These are phyloP conservation scores for Sycobia sp. DNA, from an alignment of 1,140 invertebrate species.

Conservation along the genomic window DNA sequence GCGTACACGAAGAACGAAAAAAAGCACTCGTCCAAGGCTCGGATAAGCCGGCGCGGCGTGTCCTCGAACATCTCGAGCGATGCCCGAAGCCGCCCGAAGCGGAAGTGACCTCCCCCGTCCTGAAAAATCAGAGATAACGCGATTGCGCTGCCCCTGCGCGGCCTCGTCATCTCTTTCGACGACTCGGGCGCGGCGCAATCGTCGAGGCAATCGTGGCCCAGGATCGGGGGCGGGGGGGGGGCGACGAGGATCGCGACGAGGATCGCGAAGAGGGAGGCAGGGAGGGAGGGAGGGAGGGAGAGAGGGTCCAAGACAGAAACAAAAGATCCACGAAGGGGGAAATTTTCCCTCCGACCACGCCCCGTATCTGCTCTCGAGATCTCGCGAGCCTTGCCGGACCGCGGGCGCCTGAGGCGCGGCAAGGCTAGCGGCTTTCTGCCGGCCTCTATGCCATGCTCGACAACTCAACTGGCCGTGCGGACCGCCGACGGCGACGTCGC, in stretches of 20 bases:
- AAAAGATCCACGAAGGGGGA: neutral
- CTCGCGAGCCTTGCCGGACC: no score
- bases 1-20: no score
- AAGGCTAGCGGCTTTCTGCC: no score
- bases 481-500: slow-evolving; percentile 1
- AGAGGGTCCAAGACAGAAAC: neutral
- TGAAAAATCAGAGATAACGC: slow-evolving; percentile 9
- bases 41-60: slow-evolving; percentile 5
- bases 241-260: neutral
- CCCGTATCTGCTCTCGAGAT: slow-evolving; percentile 14
- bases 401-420: no score
- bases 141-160: neutral
- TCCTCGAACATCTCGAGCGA: slow-evolving; percentile 17
- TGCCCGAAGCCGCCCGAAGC: no score
- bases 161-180: slow-evolving; percentile 21
- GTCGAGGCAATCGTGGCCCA: neutral
- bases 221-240: neutral
- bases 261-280: neutral
- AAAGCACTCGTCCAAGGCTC: slow-evolving; percentile 8
- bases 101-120: neutral
- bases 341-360: no score
- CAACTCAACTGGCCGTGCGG: neutral
- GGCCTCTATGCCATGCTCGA: no score
- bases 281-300: neutral
- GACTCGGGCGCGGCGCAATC: neutral